Conservation (phyloP, 92 coral and sea anemone species). For the Pocillopora grandis region DNA sequence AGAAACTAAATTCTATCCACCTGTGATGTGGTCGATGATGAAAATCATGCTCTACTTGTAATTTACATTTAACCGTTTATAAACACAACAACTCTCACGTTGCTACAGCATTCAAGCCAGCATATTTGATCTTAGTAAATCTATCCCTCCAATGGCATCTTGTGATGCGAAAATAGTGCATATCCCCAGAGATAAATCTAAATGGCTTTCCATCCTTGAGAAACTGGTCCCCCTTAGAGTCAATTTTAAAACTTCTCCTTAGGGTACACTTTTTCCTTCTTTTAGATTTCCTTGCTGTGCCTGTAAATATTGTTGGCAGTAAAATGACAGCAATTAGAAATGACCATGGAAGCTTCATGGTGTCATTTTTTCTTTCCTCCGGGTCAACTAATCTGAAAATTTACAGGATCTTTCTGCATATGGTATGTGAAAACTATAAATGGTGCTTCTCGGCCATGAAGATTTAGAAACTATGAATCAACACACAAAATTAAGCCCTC, state of each 20-base stretch:
- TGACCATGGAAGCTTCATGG: slow-evolving; percentile 6
- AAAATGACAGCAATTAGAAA: background rate
- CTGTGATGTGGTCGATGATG: too few species aligned
- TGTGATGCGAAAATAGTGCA: slow-evolving; percentile 41
- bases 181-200: slow-evolving; percentile 26
- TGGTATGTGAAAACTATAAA: too few species aligned
- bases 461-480: too few species aligned
- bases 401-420: too few species aligned
- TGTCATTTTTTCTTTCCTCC: background rate
- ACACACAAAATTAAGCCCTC: too few species aligned
- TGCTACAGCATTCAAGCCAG: slow-evolving; percentile 36
- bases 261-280: background rate
- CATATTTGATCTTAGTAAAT: slow-evolving; percentile 21
- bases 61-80: background rate
- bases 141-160: slow-evolving; percentile 21
- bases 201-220: slow-evolving; percentile 40
- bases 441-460: too few species aligned
- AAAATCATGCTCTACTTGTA: too few species aligned
- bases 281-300: background rate
- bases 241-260: slow-evolving; percentile 31
- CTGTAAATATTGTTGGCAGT: background rate
- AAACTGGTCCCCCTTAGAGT: slow-evolving; percentile 27
- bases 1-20: too few species aligned
- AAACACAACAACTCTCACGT: slow-evolving; percentile 12
- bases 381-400: too few species aligned